phyloP scores from a whole-genome alignment of 2,797 vertebrate species.

The Setipinna tenuifilis region DNA sequence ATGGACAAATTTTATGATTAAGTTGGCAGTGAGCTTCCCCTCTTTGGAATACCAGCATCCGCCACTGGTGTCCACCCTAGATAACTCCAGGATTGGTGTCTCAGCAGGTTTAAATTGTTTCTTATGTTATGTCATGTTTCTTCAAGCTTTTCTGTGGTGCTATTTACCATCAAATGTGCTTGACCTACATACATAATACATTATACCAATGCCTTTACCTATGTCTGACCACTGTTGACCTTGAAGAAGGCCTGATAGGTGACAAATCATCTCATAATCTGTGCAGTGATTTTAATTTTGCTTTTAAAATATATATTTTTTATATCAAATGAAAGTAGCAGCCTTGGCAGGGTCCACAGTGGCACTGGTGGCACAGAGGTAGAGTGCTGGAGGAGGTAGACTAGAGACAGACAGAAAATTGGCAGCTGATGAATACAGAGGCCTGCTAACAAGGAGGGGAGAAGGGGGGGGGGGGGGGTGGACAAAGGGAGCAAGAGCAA shows the following conservation, averaged over 20 bases:
- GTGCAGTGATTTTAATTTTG: too few species aligned
- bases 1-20: too few species aligned
- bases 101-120: not conserved
- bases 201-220: too few species aligned
- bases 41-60: too few species aligned
- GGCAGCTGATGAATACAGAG: slow-evolving; percentile 6
- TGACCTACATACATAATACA: too few species aligned
- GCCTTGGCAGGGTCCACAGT: not conserved
- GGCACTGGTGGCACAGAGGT: not conserved
- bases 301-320: too few species aligned
- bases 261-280: too few species aligned
- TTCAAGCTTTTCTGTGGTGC: not conserved
- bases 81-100: not conserved
- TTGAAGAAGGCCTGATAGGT: too few species aligned
- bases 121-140: not conserved
- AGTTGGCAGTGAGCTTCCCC: too few species aligned
- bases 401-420: not conserved
- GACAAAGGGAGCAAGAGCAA: slow-evolving; percentile 28
- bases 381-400: not conserved
- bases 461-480: slow-evolving; percentile 37
- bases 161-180: not conserved
- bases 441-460: not conserved
- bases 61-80: not conserved
- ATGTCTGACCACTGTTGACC: too few species aligned
- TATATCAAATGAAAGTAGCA: too few species aligned